These are phyloP conservation scores for Liasis olivaceus DNA, from an alignment of 2,797 vertebrate species.

Conservation along the genomic window DNA sequence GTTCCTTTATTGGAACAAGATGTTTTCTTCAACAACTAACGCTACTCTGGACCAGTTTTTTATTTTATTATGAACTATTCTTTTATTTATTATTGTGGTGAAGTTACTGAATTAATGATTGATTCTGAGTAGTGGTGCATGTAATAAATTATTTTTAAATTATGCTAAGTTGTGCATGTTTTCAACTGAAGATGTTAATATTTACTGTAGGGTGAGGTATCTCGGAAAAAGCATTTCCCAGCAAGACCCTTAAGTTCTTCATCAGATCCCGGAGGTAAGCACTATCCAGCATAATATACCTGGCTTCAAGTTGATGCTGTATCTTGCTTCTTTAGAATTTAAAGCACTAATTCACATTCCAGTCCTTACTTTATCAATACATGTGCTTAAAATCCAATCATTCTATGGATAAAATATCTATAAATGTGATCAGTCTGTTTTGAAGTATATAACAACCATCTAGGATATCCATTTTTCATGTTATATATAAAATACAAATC, in stretches of 20 bases:
- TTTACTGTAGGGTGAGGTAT: constrained; percentile 52
- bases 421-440: background rate
- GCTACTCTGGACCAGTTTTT: background rate
- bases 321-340: constrained; percentile 16
- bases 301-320: constrained; percentile 5
- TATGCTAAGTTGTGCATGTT: background rate
- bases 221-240: constrained; percentile 38
- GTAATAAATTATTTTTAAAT: background rate
- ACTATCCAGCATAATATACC: background rate
- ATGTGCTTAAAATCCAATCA: background rate
- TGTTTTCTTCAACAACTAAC: background rate
- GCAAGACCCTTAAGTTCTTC: constrained; percentile 47
- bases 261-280: constrained; percentile 62
- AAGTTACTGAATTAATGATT: background rate
- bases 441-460: background rate
- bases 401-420: background rate
- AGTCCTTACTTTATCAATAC: background rate
- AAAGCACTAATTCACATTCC: background rate
- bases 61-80: background rate
- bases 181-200: constrained; percentile 24
- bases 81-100: background rate
- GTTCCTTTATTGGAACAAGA: background rate
- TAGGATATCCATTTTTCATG: background rate
- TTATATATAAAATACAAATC: background rate
- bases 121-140: background rate